Evolutionary conservation across 2,113 vertebrate species (phyloP).

Genomic region (Macquaria ambigua): DNA sequence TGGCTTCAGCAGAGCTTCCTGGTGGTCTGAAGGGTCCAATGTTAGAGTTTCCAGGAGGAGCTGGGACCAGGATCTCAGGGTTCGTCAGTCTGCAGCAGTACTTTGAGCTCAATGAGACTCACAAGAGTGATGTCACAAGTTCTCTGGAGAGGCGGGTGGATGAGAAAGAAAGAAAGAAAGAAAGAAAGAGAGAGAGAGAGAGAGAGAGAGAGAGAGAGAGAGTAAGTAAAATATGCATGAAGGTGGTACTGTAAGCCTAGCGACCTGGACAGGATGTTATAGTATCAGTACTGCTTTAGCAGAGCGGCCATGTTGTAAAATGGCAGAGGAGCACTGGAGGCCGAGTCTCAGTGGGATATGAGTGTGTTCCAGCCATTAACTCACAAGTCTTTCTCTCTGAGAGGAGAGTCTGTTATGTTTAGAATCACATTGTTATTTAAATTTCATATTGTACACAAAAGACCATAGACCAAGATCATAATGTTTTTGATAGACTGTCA

Average conservation of each 20-base stretch:
- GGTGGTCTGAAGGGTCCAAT: neutral
- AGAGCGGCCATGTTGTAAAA: constrained; percentile 39
- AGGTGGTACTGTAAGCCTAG: constrained; percentile 51
- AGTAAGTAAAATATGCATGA: constrained; percentile 74
- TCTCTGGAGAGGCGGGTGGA: neutral
- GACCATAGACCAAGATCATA: neutral
- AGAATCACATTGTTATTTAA: neutral
- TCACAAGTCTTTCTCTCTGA: constrained; percentile 1
- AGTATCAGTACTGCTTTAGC: constrained; percentile 19
- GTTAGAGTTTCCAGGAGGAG: neutral
- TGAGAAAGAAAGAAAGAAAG: neutral
- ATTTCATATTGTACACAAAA: neutral
- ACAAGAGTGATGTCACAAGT: neutral
- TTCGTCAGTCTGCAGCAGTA: neutral
- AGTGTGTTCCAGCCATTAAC: constrained; percentile 31
- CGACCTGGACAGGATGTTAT: constrained; percentile 55
- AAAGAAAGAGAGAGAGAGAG: too few species aligned
- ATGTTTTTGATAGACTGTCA: neutral
- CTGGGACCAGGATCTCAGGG: neutral
- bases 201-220: neutral
- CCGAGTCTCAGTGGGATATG: constrained; percentile 19
- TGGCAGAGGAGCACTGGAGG: constrained; percentile 18
- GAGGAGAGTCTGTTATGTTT: neutral
- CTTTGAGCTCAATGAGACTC: neutral
- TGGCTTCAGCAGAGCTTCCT: neutral